Base-by-base conservation (phyloP, 37 sponge, comb jelly and placozoan genomes). In the Halisarca cf. caerulea region DNA sequence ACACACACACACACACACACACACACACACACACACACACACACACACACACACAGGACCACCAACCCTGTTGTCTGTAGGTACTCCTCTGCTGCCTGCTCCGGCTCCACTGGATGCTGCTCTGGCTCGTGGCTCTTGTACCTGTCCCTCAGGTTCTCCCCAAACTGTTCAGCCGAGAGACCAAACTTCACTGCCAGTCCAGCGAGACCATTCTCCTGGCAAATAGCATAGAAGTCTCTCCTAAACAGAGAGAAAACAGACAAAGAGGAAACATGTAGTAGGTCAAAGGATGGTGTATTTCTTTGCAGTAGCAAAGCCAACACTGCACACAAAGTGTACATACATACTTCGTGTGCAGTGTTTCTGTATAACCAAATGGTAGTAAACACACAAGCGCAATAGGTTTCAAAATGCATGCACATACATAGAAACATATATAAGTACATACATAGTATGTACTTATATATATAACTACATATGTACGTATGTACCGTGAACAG, bases 81-180 rank as follows among this genome's bases (percentile, higher is more conserved):
- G 59, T 90, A 98, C 81, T 98, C 96, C 17, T 86, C 85, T 17
- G 98, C 96, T 0, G 91, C 88, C 51, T 84, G 92, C 62, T 98
- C 96, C 0, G 98, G 98, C 80, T 93, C 94, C 5, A 83, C 81
- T 17, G 91, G 79, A 71, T 85, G 92, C 83, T 98, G 98, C 62
- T 93, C 92, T 1, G 94, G 90, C 79, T 95, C 92, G 61, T 98
- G 96, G n/a, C 94, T 71, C 89, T 98, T 94, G 78, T 98, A 98
- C 38, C 86, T 85, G 66, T 98, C 96, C 1, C 94, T 73, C 51
- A 98, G 72, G 82, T 98, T 98, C 86, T 95, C 96, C 21, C 96
- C 98, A 88, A 95, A 95, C 90, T 96, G 94, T 54, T 92, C 95
- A 0, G 99, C 82, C 0, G 93, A 94, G 28, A 98, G 86, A 2